Evolutionary conservation across 2,797 vertebrate genomes (phyloP), one percentile per base, ranked within the genome.

Genomic region (Diplodus sargus): DNA sequence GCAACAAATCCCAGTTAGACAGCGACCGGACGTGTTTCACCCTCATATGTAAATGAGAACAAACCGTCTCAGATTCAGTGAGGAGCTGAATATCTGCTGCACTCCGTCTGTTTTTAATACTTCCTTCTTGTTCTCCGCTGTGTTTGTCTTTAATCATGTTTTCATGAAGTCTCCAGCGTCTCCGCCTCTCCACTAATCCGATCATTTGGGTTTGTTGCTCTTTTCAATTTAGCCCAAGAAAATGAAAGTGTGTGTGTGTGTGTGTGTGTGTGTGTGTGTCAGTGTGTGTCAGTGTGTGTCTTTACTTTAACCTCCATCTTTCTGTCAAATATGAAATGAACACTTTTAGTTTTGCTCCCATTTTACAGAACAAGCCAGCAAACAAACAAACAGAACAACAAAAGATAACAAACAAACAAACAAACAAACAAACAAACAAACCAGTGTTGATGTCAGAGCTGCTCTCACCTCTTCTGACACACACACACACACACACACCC

Each of bases 1-100:
- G 30, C 56, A 68, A 62, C 79, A 72, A 72, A 67, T 81, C 79
- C 69, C 79, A 68, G 63, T 68, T 67, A 65, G 57, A 30, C 52
- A 69, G 6, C 18, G 34, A 48, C 34, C 57, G 3, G 22, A 68
- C 63, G 52, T 54, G 28, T 14, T 52, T 25, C 30, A 11, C 28
- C 1, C 1, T 14, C 1, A 0, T 14, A 75, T 81, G 61, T 66
- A 60, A 71, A 81, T 57, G 51, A 2, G 34, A 34, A 1, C 30
- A 34, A 34, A 34, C 30, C 5, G 30, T 34, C 34, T 34, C 34
- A 9, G 34, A 34, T 34, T 9, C 34, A 34, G 34, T 2, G 23
- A 47, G 1, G 3, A 6, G 5, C 22, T 14, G 47, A 22, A 30
- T 17, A 5, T 45, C 30, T 53, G 49, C n/a, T 23, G 1, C 64